Conservation (phyloP, 37 sponge, comb jelly and placozoan genomes). For the Chondrosia reniformis region DNA sequence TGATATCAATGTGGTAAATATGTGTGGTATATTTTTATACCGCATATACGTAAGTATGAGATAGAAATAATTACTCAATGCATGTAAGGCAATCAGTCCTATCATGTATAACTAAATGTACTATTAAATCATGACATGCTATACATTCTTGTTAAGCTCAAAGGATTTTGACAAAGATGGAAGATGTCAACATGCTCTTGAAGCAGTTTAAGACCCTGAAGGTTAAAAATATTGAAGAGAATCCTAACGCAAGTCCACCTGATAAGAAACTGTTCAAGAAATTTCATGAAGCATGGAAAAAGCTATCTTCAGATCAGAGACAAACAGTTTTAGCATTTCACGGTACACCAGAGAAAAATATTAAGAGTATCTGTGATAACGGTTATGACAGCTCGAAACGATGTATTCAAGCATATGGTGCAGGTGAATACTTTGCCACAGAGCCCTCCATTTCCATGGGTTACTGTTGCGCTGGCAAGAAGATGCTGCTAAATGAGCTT, state of each 20-base stretch:
- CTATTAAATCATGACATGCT: no score
- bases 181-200: slow-evolving; percentile 52
- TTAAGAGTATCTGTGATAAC: slow-evolving; percentile 65
- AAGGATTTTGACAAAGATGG: slow-evolving; percentile 39
- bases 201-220: slow-evolving; percentile 42
- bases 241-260: slow-evolving; percentile 42
- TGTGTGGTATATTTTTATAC: no score
- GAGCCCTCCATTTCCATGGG: slow-evolving; percentile 46
- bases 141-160: no score
- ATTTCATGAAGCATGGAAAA: slow-evolving; percentile 28
- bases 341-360: slow-evolving; percentile 66
- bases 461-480: slow-evolving; percentile 67
- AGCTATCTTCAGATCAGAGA: slow-evolving; percentile 49
- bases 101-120: no score
- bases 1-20: no score
- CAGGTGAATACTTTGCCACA: slow-evolving; percentile 87
- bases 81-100: no score
- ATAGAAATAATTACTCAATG: no score
- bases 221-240: slow-evolving; percentile 55
- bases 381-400: slow-evolving; percentile 54
- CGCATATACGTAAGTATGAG: no score
- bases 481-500: slow-evolving; percentile 74
- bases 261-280: slow-evolving; percentile 53
- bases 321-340: slow-evolving; percentile 76
- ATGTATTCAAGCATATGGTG: slow-evolving; percentile 57